phyloP scores from a whole-genome alignment of 2,888 invertebrate genomes.

The Ctena decussata region DNA sequence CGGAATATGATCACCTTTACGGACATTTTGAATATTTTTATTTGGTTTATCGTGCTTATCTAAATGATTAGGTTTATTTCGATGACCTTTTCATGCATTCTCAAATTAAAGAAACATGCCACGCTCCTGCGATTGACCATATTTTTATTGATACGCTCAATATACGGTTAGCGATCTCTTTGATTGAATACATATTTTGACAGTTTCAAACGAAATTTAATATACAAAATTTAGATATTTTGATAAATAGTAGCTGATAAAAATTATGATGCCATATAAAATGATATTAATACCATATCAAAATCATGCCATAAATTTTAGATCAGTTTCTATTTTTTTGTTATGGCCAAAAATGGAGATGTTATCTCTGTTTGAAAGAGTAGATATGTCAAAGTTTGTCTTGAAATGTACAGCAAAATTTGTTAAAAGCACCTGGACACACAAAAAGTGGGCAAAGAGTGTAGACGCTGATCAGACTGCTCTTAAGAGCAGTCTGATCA shows the following conservation, averaged over 20 bases:
- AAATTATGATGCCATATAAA: conserved; percentile 48
- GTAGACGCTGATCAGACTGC: too few species aligned
- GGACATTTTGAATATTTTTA: conserved; percentile 1
- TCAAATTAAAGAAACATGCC: conserved; percentile 23
- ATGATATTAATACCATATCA: conserved; percentile 49
- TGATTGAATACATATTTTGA: conserved; percentile 49
- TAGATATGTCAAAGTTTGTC: conserved; percentile 1
- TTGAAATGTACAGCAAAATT: neutral
- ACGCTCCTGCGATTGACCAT: conserved; percentile 4
- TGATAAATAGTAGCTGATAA: neutral
- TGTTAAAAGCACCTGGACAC: too few species aligned
- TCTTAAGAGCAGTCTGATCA: too few species aligned
- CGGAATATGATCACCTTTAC: conserved; percentile 10
- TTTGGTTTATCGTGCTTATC: conserved; percentile 3
- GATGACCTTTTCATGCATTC: conserved; percentile 25
- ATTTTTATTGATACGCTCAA: conserved; percentile 20
- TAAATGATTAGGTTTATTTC: conserved; percentile 6
- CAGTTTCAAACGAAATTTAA: conserved; percentile 36
- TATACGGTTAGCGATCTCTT: conserved; percentile 28
- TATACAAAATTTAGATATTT: conserved; percentile 9
- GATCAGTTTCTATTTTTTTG: conserved; percentile 50
- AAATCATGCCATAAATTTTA: conserved; percentile 35
- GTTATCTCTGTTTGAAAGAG: neutral
- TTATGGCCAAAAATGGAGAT: neutral
- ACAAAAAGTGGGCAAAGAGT: too few species aligned